Percentiles rank a stretch among this genome's conserved stretches.
These are phyloP conservation scores for Aethina tumida DNA, from an alignment of 1,140 invertebrate species.

Conservation along the genomic window DNA sequence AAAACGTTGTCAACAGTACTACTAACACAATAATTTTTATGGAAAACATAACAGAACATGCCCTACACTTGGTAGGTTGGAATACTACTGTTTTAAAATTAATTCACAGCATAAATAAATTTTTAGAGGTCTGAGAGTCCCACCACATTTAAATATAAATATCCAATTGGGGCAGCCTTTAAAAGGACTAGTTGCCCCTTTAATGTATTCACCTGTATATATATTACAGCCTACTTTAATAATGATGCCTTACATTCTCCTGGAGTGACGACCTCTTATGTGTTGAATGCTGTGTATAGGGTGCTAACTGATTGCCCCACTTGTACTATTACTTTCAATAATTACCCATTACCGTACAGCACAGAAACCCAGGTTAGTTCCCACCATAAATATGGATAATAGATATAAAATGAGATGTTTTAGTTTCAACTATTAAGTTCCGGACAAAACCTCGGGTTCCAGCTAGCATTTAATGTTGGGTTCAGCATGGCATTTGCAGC, in stretches of 20 bases:
- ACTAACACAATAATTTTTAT: too few species aligned
- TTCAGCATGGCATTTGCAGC: constrained; percentile 64
- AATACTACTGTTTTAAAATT: too few species aligned
- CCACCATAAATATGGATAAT: neutral
- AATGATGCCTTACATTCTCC: constrained; percentile 58
- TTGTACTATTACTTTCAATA: constrained; percentile 46
- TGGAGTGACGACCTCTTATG: constrained; percentile 15
- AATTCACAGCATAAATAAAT: too few species aligned
- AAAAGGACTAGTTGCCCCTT: too few species aligned
- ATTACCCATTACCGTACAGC: constrained; percentile 54
- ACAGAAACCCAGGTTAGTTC: constrained; percentile 21
- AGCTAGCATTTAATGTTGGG: constrained; percentile 51
- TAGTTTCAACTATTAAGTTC: neutral
- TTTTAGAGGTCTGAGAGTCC: constrained; percentile 25
- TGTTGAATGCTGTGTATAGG: constrained; percentile 17
- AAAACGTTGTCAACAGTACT: too few species aligned
- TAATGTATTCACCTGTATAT: too few species aligned
- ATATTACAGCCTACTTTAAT: constrained; percentile 45
- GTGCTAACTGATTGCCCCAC: constrained; percentile 31
- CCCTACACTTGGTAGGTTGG: too few species aligned
- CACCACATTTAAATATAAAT: constrained; percentile 27
- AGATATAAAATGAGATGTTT: neutral
- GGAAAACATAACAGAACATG: too few species aligned
- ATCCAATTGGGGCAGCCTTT: constrained; percentile 40
- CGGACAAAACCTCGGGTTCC: constrained; percentile 41